Percentiles rank a stretch among this genome's conserved stretches.
Conservation (phyloP, 2,113 vertebrate species). For the Lasiurus borealis region DNA sequence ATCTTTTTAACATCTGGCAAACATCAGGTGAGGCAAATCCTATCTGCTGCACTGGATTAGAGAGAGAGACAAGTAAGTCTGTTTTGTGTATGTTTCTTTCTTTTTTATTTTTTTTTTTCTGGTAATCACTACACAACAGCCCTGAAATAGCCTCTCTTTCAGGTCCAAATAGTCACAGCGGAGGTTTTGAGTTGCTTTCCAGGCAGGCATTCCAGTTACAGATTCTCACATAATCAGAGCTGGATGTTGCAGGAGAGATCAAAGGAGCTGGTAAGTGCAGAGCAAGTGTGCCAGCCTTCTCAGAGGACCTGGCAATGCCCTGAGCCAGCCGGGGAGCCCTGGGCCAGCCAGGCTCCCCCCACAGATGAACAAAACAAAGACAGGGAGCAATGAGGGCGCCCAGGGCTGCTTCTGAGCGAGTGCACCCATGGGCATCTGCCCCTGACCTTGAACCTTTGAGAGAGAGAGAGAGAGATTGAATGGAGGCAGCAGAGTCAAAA, state of each 20-base stretch:
- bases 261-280: conserved; percentile 87
- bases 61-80: background rate
- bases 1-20: conserved; percentile 27
- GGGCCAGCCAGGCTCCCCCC: conserved; percentile 83
- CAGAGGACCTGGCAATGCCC: conserved; percentile 88
- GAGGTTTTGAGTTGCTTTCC: conserved; percentile 83
- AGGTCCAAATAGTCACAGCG: conserved; percentile 76
- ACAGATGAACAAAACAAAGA: conserved; percentile 85
- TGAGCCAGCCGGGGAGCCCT: conserved; percentile 90
- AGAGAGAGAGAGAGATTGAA: conserved; percentile 75
- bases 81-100: background rate
- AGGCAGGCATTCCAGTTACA: conserved; percentile 79
- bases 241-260: conserved; percentile 88
- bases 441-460: conserved; percentile 84
- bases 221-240: conserved; percentile 87
- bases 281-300: conserved; percentile 87
- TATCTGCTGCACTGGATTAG: background rate
- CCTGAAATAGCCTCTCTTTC: conserved; percentile 49
- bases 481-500: conserved; percentile 73
- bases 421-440: conserved; percentile 81
- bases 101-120: background rate
- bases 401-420: conserved; percentile 82
- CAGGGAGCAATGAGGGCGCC: conserved; percentile 79
- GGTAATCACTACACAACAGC: background rate
- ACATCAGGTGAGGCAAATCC: background rate